Base-by-base conservation (phyloP, 2,797 vertebrate species). In the Caiman crocodilus region DNA sequence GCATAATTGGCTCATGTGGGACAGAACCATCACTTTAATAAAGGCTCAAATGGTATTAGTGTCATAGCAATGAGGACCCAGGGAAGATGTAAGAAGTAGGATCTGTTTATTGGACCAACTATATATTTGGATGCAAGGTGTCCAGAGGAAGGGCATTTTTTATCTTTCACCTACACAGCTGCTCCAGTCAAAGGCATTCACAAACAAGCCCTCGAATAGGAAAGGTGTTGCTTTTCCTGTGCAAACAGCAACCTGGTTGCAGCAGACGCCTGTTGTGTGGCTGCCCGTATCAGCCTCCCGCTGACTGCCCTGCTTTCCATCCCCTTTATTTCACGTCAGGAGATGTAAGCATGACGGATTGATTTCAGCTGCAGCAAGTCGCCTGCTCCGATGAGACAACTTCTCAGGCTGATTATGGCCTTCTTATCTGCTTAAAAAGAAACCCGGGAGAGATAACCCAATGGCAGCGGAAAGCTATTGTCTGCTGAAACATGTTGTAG, bases 361-460 rank as follows among this genome's bases (percentile, higher is more conserved):
- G 91, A 90, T 90, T 92, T 76, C 90, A 95, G 92, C 85, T 75
- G 81, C 20, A 74, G n/a, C 58, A 17, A 88, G 82, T 85, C 35
- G 83, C 87, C 84, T 76, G 32, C 7, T 90, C 85, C 84, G 58
- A 85, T 60, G 87, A 86, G 69, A 75, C 42, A 16, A 92, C 63
- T 94, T 96, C 92, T 90, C 94, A 87, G 89, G 91, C 90, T 75
- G 87, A 95, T 93, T 90, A 96, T 69, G 73, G 61, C 77, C 14
- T 15, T 73, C 85, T 97, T 97, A 97, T 97, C 95, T 67, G 56
- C 82, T 85, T 28, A 3, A 0, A 69, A 90, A 90, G 88, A 89
- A 93, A 91, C 60, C 14, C 1, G 42, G 30, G 75, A 95, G 87
- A 95, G 94, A 96, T 85, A 96, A 96, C 77, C 32, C 81, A 18